Percentiles rank a stretch among this genome's conserved stretches.
phyloP scores from a whole-genome alignment of 1,140 invertebrate species.

The Sycophila sp. region DNA sequence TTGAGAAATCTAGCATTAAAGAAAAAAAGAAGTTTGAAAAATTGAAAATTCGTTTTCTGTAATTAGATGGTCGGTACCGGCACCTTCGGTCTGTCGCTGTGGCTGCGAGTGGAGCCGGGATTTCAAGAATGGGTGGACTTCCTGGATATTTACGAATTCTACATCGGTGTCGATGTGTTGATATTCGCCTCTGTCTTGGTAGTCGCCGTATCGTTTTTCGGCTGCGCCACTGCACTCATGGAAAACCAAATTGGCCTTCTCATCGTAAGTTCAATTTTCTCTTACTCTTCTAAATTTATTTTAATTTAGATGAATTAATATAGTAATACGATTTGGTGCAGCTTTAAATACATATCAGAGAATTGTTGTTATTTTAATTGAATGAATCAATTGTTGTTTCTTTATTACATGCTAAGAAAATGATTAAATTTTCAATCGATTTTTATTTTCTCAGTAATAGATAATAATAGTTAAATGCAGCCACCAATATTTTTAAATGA shows the following conservation, averaged over 20 bases:
- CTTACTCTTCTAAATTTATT: too few species aligned
- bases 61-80: constrained; percentile 78
- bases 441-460: too few species aligned
- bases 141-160: constrained; percentile 78
- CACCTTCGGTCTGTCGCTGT: constrained; percentile 81
- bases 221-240: constrained; percentile 78
- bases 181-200: constrained; percentile 76
- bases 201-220: constrained; percentile 78
- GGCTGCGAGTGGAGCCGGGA: constrained; percentile 81
- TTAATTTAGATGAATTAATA: too few species aligned
- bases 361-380: neutral
- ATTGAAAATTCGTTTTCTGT: too few species aligned
- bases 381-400: too few species aligned
- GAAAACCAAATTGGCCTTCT: constrained; percentile 72
- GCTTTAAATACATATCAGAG: neutral
- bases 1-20: too few species aligned
- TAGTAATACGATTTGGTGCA: too few species aligned
- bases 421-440: too few species aligned
- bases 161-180: constrained; percentile 83
- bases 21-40: too few species aligned
- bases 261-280: constrained; percentile 67
- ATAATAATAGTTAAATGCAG: too few species aligned
- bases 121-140: constrained; percentile 83
- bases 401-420: too few species aligned
- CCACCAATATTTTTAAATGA: too few species aligned